Conservation (phyloP, 2,888 invertebrate genomes). For the Diaperis boleti region DNA sequence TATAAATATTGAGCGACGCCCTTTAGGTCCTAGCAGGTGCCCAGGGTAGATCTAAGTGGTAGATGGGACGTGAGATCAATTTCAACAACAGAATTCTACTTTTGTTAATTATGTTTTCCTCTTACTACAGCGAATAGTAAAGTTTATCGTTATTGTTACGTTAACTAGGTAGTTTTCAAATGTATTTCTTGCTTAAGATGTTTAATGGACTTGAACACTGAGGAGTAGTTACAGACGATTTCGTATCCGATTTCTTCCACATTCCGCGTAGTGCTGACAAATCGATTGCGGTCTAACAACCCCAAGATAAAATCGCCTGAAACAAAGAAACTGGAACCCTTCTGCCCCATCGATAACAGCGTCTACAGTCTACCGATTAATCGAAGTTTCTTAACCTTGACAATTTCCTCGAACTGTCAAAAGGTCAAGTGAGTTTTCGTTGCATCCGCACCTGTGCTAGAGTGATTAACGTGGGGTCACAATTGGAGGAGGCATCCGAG, state of each 20-base stretch:
- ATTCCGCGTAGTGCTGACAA: slow-evolving; percentile 1
- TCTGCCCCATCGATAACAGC: slow-evolving; percentile 3
- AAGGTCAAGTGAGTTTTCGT: slow-evolving; percentile 17
- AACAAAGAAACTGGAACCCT: not conserved
- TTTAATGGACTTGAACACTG: slow-evolving; percentile 4
- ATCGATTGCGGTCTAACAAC: slow-evolving; percentile 5
- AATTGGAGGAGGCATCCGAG: slow-evolving; percentile 29
- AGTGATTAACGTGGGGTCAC: slow-evolving; percentile 47
- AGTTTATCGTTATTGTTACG: no score
- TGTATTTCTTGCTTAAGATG: not conserved
- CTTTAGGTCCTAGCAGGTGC: not conserved
- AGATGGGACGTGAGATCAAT: not conserved
- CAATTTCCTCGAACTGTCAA: slow-evolving; percentile 3
- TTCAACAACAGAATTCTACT: no score
- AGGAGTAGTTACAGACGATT: slow-evolving; percentile 3
- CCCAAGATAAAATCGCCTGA: slow-evolving; percentile 16
- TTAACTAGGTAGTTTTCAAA: no score
- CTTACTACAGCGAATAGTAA: not conserved
- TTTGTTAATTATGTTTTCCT: no score
- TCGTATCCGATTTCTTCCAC: slow-evolving; percentile 17
- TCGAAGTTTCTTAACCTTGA: slow-evolving; percentile 4
- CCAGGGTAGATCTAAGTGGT: not conserved
- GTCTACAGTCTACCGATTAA: slow-evolving; percentile 2
- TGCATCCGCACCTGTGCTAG: slow-evolving; percentile 22
- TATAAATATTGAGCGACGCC: not conserved